A percentile compares a stretch with the other conserved stretches of the same genome.
phyloP scores from a whole-genome alignment of 2,888 invertebrate species.

The Druceiella hillmani region DNA sequence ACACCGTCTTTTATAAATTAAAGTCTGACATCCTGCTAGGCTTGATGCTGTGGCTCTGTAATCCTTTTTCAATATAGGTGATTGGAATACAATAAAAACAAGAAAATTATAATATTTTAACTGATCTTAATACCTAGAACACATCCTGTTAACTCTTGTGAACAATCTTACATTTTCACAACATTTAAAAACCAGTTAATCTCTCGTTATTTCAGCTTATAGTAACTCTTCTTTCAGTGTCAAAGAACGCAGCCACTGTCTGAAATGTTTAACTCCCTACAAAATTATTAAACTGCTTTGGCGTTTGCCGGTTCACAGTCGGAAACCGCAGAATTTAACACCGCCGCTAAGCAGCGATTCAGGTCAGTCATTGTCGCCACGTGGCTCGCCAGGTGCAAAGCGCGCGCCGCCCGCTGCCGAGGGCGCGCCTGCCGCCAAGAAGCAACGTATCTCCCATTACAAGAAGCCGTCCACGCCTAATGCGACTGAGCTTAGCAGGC shows the following conservation, averaged over 20 bases:
- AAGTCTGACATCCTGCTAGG: too few relatives aligned
- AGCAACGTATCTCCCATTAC: conserved; percentile 83
- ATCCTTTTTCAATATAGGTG: too few relatives aligned
- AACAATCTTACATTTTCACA: too few relatives aligned
- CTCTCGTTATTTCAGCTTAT: too few relatives aligned
- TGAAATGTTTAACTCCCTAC: background rate
- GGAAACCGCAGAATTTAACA: conserved; percentile 87
- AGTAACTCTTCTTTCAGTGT: conserved; percentile 3
- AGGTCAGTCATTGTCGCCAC: conserved; percentile 79
- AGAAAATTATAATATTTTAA: too few relatives aligned
- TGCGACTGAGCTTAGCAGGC: too few relatives aligned
- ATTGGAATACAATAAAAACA: too few relatives aligned
- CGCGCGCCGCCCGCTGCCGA: conserved; percentile 67
- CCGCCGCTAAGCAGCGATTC: conserved; percentile 85
- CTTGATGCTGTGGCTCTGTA: too few relatives aligned
- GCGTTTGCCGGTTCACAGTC: conserved; percentile 48
- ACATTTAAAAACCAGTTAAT: too few relatives aligned
- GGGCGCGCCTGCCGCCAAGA: conserved; percentile 58
- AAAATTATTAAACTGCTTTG: conserved; percentile 6
- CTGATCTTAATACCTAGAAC: too few relatives aligned
- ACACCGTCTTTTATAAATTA: too few relatives aligned
- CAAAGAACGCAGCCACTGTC: conserved; percentile 6
- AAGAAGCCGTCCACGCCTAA: conserved; percentile 49
- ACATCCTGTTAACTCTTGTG: too few relatives aligned
- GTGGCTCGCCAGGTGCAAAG: conserved; percentile 50